These are phyloP conservation scores for Clanis bilineata DNA, from an alignment of 2,888 invertebrate genomes.

Conservation along the genomic window DNA sequence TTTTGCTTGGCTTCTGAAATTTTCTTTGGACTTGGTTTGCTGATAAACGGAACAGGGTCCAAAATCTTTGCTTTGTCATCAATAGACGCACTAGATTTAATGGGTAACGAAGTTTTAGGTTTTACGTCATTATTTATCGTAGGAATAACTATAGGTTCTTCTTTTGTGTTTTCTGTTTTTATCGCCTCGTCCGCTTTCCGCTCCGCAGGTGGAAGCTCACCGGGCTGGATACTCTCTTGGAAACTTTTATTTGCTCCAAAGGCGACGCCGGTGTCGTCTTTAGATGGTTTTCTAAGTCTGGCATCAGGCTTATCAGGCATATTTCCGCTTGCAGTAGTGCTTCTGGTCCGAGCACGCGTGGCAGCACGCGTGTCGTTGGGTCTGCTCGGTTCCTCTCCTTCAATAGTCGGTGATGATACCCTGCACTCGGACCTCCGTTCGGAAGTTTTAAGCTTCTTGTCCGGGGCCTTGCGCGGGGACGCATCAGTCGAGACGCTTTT, in stretches of 20 bases:
- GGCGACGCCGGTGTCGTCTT: slow-evolving; percentile 59
- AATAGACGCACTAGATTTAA: slow-evolving; percentile 50
- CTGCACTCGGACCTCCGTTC: slow-evolving; percentile 88
- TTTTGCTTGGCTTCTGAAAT: slow-evolving; percentile 52
- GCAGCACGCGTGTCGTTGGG: slow-evolving; percentile 68
- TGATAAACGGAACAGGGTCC: slow-evolving; percentile 31
- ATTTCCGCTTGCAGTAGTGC: slow-evolving; percentile 86
- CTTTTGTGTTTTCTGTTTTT: slow-evolving; percentile 59
- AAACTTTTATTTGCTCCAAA: slow-evolving; percentile 71
- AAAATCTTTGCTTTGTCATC: slow-evolving; percentile 57
- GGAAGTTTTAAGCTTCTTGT: slow-evolving; percentile 93
- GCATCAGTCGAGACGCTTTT: slow-evolving; percentile 64
- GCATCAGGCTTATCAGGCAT: slow-evolving; percentile 83
- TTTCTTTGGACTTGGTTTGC: slow-evolving; percentile 55
- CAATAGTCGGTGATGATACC: slow-evolving; percentile 87
- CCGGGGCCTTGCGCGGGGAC: slow-evolving; percentile 85
- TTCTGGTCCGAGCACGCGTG: slow-evolving; percentile 86
- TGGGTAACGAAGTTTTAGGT: slow-evolving; percentile 39
- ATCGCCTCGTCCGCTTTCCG: slow-evolving; percentile 84
- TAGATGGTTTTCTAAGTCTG: slow-evolving; percentile 75
- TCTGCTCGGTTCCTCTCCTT: slow-evolving; percentile 88
- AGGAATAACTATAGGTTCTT: slow-evolving; percentile 4
- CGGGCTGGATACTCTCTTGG: slow-evolving; percentile 83
- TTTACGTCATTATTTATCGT: slow-evolving; percentile 40
- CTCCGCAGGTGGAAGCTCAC: slow-evolving; percentile 83